These are phyloP conservation scores for Columba guinea DNA, from an alignment of 2,797 vertebrate species.

Conservation along the genomic window DNA sequence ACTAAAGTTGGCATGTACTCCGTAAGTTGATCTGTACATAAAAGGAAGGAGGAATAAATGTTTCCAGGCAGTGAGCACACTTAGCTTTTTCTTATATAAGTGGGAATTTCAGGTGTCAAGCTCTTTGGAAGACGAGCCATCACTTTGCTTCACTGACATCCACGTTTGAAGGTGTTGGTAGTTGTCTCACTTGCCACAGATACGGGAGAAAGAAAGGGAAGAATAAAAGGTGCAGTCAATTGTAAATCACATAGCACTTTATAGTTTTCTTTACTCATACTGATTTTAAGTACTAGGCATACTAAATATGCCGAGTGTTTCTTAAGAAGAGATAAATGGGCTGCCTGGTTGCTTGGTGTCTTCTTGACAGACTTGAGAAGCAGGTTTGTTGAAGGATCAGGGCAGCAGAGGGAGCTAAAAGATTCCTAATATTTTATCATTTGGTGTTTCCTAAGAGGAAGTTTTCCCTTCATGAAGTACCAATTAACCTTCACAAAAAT, in stretches of 20 bases:
- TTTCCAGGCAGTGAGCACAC: neutral
- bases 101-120: neutral
- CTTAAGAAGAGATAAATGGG: neutral
- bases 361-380: neutral
- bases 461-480: neutral
- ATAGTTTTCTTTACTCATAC: neutral
- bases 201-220: neutral
- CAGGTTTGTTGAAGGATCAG: neutral
- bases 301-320: neutral
- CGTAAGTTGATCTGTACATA: neutral
- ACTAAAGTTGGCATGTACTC: accelerated
- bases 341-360: neutral
- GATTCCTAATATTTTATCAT: conserved; percentile 54
- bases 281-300: neutral
- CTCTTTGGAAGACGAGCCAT: neutral
- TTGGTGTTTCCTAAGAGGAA: conserved; percentile 19
- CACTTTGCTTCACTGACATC: neutral
- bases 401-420: conserved; percentile 73
- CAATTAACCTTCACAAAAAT: conserved; percentile 28
- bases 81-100: neutral
- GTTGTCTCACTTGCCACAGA: neutral
- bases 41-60: neutral
- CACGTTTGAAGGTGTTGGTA: neutral
- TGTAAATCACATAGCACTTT: neutral
- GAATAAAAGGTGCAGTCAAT: neutral